phyloP scores from a whole-genome alignment of 1,140 invertebrate species.

The Scaptomyza pallida region DNA sequence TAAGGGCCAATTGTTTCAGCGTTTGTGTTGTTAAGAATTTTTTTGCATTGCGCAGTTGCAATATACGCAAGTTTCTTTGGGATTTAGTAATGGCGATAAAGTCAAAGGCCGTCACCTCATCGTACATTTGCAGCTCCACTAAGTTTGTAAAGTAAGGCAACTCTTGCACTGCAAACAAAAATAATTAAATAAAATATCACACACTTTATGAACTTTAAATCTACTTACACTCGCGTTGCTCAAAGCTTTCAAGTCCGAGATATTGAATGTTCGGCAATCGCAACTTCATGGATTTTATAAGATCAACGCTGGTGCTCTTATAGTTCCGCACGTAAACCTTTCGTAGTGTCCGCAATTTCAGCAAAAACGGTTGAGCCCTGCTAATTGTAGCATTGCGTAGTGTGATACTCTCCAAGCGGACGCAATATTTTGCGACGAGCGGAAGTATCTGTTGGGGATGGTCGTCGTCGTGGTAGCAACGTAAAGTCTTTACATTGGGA shows the following conservation, averaged over 20 bases:
- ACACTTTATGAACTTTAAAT: background rate
- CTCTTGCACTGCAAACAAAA: constrained; percentile 52
- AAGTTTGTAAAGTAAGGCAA: constrained; percentile 57
- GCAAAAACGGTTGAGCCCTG: constrained; percentile 45
- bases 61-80: constrained; percentile 40
- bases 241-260: constrained; percentile 60
- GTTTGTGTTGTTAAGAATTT: constrained; percentile 57
- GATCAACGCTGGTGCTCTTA: constrained; percentile 65
- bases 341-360: constrained; percentile 39
- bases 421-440: constrained; percentile 56
- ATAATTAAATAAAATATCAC: background rate
- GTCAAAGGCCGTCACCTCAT: constrained; percentile 62
- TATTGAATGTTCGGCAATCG: constrained; percentile 53
- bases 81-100: constrained; percentile 54
- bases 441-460: constrained; percentile 63
- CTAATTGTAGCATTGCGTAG: constrained; percentile 59
- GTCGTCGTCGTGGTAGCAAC: constrained; percentile 63
- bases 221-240: constrained; percentile 58
- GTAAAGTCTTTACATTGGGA: constrained; percentile 40
- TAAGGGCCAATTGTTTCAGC: constrained; percentile 50
- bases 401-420: constrained; percentile 50
- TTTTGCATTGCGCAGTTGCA: constrained; percentile 63
- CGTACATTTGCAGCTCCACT: constrained; percentile 55
- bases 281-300: constrained; percentile 45
- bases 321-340: constrained; percentile 65